A percentile compares a stretch with the other conserved stretches of the same genome.
phyloP scores from a whole-genome alignment of 2,113 vertebrate genomes.

The Sakesphorus luctuosus region DNA sequence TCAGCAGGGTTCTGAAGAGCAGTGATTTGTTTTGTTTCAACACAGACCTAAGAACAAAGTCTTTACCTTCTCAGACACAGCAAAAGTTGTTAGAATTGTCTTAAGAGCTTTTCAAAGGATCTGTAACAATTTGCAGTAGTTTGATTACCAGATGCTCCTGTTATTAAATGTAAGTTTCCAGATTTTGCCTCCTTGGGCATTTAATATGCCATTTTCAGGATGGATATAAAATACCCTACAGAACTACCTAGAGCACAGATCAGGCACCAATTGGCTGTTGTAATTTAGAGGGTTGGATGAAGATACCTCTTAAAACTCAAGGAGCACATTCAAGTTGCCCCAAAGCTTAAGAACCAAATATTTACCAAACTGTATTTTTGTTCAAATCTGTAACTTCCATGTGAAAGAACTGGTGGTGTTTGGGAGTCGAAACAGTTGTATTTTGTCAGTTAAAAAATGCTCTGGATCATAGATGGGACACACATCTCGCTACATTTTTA shows the following conservation, averaged over 20 bases:
- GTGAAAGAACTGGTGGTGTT: background rate
- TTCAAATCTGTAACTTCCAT: background rate
- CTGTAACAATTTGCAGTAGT: background rate
- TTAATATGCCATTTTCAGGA: background rate
- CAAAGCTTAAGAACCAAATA: background rate
- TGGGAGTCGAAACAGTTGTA: background rate
- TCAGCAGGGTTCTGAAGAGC: background rate
- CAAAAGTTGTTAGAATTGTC: background rate
- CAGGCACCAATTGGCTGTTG: background rate
- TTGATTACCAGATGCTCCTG: background rate
- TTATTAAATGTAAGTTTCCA: background rate
- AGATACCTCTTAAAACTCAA: background rate
- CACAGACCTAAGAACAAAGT: background rate
- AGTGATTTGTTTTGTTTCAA: background rate
- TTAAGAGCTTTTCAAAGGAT: background rate
- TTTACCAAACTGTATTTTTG: background rate
- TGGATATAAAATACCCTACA: background rate
- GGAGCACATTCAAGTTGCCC: background rate
- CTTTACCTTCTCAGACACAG: background rate
- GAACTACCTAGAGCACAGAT: background rate
- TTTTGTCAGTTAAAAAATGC: background rate
- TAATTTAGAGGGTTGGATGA: background rate
- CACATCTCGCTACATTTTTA: background rate
- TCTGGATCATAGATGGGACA: background rate
- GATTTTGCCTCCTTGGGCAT: background rate